Evolutionary conservation across 2,797 vertebrate genomes (phyloP), one percentile per base, ranked within the genome.

Genomic region (Syndactyla subalaris): DNA sequence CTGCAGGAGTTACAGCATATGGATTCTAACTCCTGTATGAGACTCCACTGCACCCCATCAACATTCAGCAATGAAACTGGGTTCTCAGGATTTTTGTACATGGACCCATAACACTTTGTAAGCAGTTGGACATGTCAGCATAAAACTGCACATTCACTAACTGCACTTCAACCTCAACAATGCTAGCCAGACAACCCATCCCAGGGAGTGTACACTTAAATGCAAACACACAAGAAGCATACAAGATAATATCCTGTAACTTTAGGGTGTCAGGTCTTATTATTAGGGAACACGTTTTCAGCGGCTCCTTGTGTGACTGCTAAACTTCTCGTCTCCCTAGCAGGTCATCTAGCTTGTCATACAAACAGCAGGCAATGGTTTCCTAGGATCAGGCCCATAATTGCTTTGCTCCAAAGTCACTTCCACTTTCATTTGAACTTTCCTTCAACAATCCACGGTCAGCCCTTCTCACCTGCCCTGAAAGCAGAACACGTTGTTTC

Each of bases 101-200:
- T 1, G 9, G 38, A 59, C 23, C 17, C 9, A 1, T 39, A 43
- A 81, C 27, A 32, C 22, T 36, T 18, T 1, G 0, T 17, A 65
- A 6, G 21, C 6, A 57, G 52, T 19, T 39, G 38, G 45, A 12
- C 19, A 10, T 12, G 3, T 51, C 30, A 29, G 49, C 21, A 30
- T 54, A 77, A 61, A 89, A 57, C 43, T 32, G 10, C 45, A 48
- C 20, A 10, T 63, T 80, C 52, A 14, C 36, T 24, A 82, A 58
- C 43, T 55, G 27, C 16, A 48, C 10, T 52, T 38, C 58, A 71
- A 18, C 24, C 29, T 45, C 34, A 77, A 21, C 39, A 62, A 3
- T 3, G 4, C 23, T 12, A 74, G 20, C 20, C 27, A 85, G 36
- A 63, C 6, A 2, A 36, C 15, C 36, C 43, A 78, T n/a, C 27